Evolutionary conservation across 2,888 invertebrate species (phyloP), one percentile per base, ranked within the genome.

Genomic region (Cistogaster globosa): DNA sequence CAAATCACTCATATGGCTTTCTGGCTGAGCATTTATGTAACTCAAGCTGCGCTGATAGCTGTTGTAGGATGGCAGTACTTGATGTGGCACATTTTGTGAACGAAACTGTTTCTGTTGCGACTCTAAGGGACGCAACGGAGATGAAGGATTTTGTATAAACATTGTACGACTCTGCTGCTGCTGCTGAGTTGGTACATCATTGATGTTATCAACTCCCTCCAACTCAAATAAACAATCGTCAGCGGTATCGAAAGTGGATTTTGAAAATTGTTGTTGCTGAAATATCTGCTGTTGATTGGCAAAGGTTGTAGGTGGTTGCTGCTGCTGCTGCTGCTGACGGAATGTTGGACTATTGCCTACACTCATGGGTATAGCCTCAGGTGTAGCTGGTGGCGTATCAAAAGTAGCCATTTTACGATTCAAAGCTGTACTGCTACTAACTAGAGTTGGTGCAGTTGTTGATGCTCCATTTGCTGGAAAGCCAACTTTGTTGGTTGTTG

Each of bases 221-320:
- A 97, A 93, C 88, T 95, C 95, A 90, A 97, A 97, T 85, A 97
- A 93, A 81, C 95, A 95, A 92, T 96, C 96, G 14, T 95, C 94
- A 88, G 96, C 96, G 12, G 88, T 87, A 22, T 91, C 91, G 1
- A 77, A 68, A 48, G 76, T 87, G 7, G 87, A 82, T n/a, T 86
- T 87, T 6, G 88, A 83, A 83, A 87, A 88, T 74, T 88, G 88
- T 74, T 88, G 88, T 77, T 88, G 87, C 58, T 88, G 84, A 84
- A 86, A 87, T 32, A 86, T 76, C n/a, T 83, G 65, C 60, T 82
- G 60, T 22, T 68, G 58, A 12, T 58, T 75, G 14, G 79, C 67
- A 83, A 87, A 86, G 14, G 71, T 63, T 32, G 42, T 45, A 3
- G 42, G 42, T 38, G 3, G 38, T 12, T 32, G 32, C 32, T 32